A percentile compares a stretch with the other conserved stretches of the same genome.
phyloP scores from a whole-genome alignment of 1,140 invertebrate species.

The Lethrus apterus region DNA sequence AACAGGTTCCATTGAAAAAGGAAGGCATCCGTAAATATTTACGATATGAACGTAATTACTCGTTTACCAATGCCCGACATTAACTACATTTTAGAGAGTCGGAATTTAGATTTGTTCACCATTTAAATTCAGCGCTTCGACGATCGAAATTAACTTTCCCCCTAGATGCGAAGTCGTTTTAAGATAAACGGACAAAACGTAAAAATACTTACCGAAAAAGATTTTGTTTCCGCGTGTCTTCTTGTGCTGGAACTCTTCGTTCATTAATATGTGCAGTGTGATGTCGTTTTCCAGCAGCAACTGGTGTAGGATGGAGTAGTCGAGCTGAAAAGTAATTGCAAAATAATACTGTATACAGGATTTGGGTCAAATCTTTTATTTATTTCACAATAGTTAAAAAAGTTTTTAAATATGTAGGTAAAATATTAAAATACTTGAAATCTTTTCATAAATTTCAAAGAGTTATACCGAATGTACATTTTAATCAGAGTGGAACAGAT shows the following conservation, averaged over 20 bases:
- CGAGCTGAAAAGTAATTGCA: constrained; percentile 49
- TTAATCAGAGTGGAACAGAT: too few species aligned
- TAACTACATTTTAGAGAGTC: constrained; percentile 13
- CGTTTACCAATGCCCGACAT: constrained; percentile 6
- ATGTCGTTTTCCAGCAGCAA: constrained; percentile 71
- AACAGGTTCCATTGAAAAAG: too few species aligned
- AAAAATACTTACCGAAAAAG: constrained; percentile 56
- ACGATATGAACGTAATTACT: constrained; percentile 7
- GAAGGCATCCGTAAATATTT: constrained; percentile 6
- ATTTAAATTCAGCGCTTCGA: constrained; percentile 20
- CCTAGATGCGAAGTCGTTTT: constrained; percentile 2
- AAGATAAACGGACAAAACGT: constrained; percentile 11
- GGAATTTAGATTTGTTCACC: constrained; percentile 20
- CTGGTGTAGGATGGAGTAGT: constrained; percentile 71
- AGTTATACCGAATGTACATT: too few species aligned
- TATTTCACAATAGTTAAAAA: too few species aligned
- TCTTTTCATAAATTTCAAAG: too few species aligned
- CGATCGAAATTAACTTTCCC: constrained; percentile 24
- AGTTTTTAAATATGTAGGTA: too few species aligned
- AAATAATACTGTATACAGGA: constrained; percentile 19
- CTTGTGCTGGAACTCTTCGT: constrained; percentile 65
- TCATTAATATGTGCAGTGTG: constrained; percentile 74
- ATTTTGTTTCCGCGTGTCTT: constrained; percentile 62
- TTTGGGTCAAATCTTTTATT: too few species aligned
- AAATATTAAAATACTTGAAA: too few species aligned